Evolutionary conservation across 2,888 invertebrate species (phyloP).

Genomic region (Plebejus anna): DNA sequence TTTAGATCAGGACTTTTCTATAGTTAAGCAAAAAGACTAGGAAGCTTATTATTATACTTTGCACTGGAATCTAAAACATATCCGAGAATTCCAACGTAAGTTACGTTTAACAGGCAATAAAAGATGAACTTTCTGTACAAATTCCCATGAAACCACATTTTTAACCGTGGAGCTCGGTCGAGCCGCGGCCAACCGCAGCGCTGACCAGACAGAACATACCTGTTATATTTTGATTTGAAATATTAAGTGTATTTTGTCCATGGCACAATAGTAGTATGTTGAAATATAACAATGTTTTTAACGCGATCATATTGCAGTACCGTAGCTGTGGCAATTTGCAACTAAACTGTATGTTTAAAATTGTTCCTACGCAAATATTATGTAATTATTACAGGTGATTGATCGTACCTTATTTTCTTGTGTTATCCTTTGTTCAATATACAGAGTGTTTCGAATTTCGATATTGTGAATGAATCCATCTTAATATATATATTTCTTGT

Average conservation of each 20-base stretch:
- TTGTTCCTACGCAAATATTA: not conserved
- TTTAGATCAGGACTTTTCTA: too few species aligned
- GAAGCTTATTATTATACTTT: not conserved
- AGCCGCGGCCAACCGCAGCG: not conserved
- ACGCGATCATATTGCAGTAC: not conserved
- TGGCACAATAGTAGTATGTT: slow-evolving; percentile 1
- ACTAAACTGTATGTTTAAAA: not conserved
- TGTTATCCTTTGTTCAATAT: not conserved
- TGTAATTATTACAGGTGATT: not conserved
- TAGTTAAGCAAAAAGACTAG: too few species aligned
- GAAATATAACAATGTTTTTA: not conserved
- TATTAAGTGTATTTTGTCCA: slow-evolving; percentile 7
- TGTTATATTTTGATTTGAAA: not conserved
- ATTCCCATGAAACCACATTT: slow-evolving; percentile 17
- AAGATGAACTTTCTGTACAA: slow-evolving; percentile 9
- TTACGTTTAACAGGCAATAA: not conserved
- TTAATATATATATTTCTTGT: too few species aligned
- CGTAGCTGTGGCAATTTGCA: not conserved
- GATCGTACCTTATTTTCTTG: not conserved
- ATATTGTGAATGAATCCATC: not conserved
- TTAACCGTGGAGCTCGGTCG: slow-evolving; percentile 1
- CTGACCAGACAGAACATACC: not conserved
- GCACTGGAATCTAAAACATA: not conserved
- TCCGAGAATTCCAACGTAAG: not conserved
- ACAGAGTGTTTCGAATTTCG: not conserved